phyloP scores from a whole-genome alignment of 1,140 invertebrate species.

The Polypedilum vanderplanki region DNA sequence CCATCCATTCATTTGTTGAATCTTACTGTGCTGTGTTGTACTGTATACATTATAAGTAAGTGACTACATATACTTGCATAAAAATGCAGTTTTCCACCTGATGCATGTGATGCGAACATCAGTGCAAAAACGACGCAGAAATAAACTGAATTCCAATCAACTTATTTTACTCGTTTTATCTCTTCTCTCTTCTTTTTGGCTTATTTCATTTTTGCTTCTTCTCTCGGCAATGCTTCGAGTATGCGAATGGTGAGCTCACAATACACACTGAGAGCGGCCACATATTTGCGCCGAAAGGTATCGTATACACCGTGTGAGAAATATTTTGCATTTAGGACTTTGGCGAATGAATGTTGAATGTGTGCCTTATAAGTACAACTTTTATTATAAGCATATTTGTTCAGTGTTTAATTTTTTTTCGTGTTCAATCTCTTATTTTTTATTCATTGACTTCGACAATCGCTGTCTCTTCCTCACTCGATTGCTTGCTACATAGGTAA shows the following conservation, averaged over 20 bases:
- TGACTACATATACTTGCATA: background rate
- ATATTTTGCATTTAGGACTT: slow-evolving; percentile 29
- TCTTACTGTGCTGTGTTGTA: background rate
- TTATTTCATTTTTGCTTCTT: background rate
- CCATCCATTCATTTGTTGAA: background rate
- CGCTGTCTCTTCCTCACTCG: background rate
- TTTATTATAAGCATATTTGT: slow-evolving; percentile 28
- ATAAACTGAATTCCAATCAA: slow-evolving; percentile 8
- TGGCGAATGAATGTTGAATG: background rate
- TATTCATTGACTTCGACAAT: background rate
- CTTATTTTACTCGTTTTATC: slow-evolving; percentile 21
- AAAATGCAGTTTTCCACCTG: slow-evolving; percentile 26
- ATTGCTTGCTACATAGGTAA: background rate
- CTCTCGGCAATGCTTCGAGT: background rate
- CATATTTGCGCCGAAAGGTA: slow-evolving; percentile 20
- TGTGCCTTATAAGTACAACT: slow-evolving; percentile 25
- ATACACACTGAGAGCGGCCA: background rate
- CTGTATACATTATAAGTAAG: too few relatives aligned
- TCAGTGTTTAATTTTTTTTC: slow-evolving; percentile 22
- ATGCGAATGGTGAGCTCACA: too few relatives aligned
- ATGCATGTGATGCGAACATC: slow-evolving; percentile 6
- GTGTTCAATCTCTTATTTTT: background rate
- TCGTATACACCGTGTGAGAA: slow-evolving; percentile 27
- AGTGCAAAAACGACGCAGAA: slow-evolving; percentile 1
- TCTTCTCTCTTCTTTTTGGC: background rate